Percentiles rank a stretch among this genome's conserved stretches.
Evolutionary conservation across 2,888 invertebrate species (phyloP).

Genomic region (Geotrupes spiniger): DNA sequence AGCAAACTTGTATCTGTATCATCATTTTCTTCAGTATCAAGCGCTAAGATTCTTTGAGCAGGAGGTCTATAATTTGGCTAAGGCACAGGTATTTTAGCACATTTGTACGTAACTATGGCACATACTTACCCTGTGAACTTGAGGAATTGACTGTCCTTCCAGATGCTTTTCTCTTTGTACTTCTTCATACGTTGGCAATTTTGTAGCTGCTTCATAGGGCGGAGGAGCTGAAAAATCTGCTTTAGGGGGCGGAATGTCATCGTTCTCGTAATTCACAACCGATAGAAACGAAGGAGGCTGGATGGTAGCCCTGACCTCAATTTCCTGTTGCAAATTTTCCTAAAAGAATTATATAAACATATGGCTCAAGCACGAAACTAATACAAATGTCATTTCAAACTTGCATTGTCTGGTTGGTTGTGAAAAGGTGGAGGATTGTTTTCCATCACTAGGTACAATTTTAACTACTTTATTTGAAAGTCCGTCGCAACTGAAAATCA

Average conservation of each 20-base stretch:
- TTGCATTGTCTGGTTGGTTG: constrained; percentile 25
- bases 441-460: constrained; percentile 12
- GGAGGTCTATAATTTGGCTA: constrained; percentile 40
- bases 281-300: constrained; percentile 30
- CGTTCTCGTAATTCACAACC: constrained; percentile 42
- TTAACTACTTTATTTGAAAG: neutral
- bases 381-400: constrained; percentile 1
- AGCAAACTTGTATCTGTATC: constrained; percentile 78
- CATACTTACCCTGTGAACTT: constrained; percentile 36
- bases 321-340: constrained; percentile 18
- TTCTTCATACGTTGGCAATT: constrained; percentile 88
- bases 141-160: constrained; percentile 56
- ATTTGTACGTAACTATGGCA: neutral
- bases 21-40: constrained; percentile 71
- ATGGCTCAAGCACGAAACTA: too few relatives aligned
- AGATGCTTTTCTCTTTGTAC: constrained; percentile 84
- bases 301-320: constrained; percentile 18
- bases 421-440: constrained; percentile 9
- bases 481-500: constrained; percentile 1
- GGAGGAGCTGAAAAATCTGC: constrained; percentile 85
- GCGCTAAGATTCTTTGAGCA: constrained; percentile 59
- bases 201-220: constrained; percentile 78
- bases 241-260: constrained; percentile 77
- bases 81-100: constrained; percentile 20
- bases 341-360: constrained; percentile 1